phyloP scores from a whole-genome alignment of 2,113 vertebrate genomes.

The Datnioides undecimradiatus region DNA sequence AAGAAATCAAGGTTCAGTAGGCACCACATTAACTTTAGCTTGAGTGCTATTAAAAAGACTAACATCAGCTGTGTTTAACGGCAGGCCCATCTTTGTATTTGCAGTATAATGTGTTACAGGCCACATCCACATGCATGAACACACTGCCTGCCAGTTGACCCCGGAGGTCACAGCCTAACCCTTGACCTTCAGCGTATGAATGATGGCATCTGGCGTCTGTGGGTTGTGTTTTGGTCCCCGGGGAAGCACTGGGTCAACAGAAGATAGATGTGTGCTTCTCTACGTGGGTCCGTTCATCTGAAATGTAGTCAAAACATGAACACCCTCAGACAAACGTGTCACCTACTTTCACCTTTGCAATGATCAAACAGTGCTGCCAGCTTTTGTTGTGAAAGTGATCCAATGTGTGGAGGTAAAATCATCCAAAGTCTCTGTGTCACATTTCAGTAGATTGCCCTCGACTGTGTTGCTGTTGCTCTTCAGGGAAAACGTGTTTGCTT shows the following conservation, averaged over 20 bases:
- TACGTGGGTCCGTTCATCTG: background rate
- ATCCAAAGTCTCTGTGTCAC: background rate
- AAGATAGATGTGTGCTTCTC: constrained; percentile 14
- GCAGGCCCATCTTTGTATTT: background rate
- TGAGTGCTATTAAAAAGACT: background rate
- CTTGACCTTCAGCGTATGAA: constrained; percentile 62
- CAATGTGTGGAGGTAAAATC: background rate
- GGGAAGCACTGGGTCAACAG: constrained; percentile 7
- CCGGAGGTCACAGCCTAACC: constrained; percentile 48
- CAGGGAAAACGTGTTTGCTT: background rate
- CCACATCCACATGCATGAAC: constrained; percentile 4
- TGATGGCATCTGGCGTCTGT: constrained; percentile 61
- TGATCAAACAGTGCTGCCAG: background rate
- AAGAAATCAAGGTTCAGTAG: background rate
- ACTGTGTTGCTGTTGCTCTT: background rate
- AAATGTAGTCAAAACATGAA: constrained; percentile 41
- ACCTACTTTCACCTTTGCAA: background rate
- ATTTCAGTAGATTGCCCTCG: background rate
- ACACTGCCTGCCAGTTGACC: constrained; percentile 38
- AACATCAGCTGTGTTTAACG: background rate
- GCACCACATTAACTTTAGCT: background rate
- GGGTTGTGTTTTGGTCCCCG: constrained; percentile 34
- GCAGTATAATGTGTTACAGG: constrained; percentile 30
- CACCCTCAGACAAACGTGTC: constrained; percentile 1
- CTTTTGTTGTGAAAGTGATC: background rate